Conservation (phyloP, 2,888 invertebrate genomes). For the Dynastes maya region DNA sequence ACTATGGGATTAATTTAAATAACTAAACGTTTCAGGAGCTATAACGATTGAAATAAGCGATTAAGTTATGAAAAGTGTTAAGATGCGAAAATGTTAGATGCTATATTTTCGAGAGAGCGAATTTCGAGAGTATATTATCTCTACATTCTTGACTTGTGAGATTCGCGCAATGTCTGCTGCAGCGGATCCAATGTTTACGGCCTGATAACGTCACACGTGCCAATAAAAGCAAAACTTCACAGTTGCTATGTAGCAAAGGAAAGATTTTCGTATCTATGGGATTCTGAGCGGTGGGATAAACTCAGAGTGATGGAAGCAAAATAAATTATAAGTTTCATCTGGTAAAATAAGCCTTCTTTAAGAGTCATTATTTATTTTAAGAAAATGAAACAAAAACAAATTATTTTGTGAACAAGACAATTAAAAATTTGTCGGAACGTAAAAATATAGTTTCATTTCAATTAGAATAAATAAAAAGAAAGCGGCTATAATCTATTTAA, state of each 20-base stretch:
- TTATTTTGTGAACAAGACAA: no score
- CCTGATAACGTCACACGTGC: conserved; percentile 2
- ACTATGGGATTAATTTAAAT: conserved; percentile 14
- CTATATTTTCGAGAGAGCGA: not conserved
- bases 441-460: no score
- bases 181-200: not conserved
- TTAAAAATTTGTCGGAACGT: no score
- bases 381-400: no score
- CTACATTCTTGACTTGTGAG: not conserved
- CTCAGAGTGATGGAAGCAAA: not conserved
- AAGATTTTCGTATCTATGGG: not conserved
- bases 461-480: no score
- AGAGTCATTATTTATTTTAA: no score
- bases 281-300: not conserved
- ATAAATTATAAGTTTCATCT: not conserved
- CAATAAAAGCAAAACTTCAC: conserved; percentile 25
- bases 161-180: not conserved
- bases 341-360: no score
- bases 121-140: not conserved
- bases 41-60: no score
- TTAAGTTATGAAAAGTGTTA: not conserved
- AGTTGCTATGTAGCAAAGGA: conserved; percentile 1
- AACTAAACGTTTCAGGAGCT: not conserved
- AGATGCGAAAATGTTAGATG: not conserved
- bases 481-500: no score